Percentiles rank a stretch among this genome's conserved stretches.
phyloP scores from a whole-genome alignment of 2,113 vertebrate species.

The Cololabis saira region DNA sequence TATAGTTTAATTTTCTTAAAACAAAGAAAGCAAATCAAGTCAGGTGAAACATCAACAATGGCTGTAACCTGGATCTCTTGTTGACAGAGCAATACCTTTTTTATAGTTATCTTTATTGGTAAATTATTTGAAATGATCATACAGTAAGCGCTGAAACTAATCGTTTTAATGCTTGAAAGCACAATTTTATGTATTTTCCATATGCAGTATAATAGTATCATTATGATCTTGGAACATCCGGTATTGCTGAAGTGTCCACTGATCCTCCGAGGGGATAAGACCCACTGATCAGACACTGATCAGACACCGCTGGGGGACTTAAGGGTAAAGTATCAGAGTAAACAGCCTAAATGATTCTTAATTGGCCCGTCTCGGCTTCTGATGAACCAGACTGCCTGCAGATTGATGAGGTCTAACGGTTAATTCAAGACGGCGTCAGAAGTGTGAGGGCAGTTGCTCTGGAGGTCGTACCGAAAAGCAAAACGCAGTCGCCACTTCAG shows the following conservation, averaged over 20 bases:
- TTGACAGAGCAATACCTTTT: too few species aligned
- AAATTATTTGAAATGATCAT: too few species aligned
- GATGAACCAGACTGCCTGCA: not conserved
- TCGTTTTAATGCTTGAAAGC: too few species aligned
- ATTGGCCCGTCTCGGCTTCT: conserved; percentile 9
- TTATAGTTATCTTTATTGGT: too few species aligned
- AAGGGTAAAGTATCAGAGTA: conserved; percentile 1
- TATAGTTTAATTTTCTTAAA: too few species aligned
- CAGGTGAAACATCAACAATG: too few species aligned
- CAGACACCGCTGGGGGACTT: not conserved
- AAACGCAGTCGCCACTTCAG: not conserved
- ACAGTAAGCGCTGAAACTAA: too few species aligned
- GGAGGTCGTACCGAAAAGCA: conserved; percentile 21
- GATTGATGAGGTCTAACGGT: conserved; percentile 1
- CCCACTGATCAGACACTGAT: not conserved
- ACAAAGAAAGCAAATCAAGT: too few species aligned
- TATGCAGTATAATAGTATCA: too few species aligned
- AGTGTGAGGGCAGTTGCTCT: not conserved
- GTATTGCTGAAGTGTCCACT: not conserved
- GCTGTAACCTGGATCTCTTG: too few species aligned
- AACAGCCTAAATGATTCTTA: conserved; percentile 5
- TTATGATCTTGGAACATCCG: too few species aligned
- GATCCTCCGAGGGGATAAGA: not conserved
- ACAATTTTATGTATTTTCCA: too few species aligned
- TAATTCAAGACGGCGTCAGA: not conserved